Evolutionary conservation across 2,888 invertebrate genomes (phyloP), one percentile per base, ranked within the genome.

Genomic region (Zhengitettix transpicula): DNA sequence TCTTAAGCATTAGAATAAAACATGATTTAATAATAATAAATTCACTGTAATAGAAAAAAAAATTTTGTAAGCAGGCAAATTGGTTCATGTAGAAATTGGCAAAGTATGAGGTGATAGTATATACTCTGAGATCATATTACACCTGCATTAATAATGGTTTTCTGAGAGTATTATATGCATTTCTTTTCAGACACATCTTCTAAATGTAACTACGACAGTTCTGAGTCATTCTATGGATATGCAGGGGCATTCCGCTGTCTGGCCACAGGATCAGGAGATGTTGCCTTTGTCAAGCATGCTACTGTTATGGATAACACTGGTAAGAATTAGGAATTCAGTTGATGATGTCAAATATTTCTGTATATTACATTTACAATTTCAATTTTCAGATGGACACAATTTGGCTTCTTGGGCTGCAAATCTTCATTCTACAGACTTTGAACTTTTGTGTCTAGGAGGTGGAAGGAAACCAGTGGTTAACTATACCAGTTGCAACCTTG

Each of bases 251-350:
- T 95, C 63, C 79, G 92, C 52, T 97, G 97, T 71, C 80, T 97
- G 63, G 89, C 93, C 1, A 96, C 96, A 74, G 93, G 96, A 44
- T 95, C 94, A 5, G 97, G 97, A 0, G 86, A 92, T 69, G 93
- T 97, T 9, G 96, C 97, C 0, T 97, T 97, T 74, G 90, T 93
- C 51, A 88, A 94, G 60, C 97, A 97, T 74, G 88, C 91, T 1
- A 94, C 96, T 0, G 91, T 95, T 0, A 81, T 84, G 57, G 95
- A 95, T 70, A 95, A 89, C 69, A 58, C 63, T 42, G 62, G 62
- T 62, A 16, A 40, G 52, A 17, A 15, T 14, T 47, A 47, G 47
- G 8, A 47, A 14, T 47, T 1, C 47, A 47, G n/a, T 47, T 12
- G 47, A 12, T 47, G 47, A 12, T 47, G 8, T 47, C 47, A 14